Evolutionary conservation across 1,140 invertebrate genomes (phyloP), one percentile per base, ranked within the genome.

Genomic region (Camponotus floridanus): DNA sequence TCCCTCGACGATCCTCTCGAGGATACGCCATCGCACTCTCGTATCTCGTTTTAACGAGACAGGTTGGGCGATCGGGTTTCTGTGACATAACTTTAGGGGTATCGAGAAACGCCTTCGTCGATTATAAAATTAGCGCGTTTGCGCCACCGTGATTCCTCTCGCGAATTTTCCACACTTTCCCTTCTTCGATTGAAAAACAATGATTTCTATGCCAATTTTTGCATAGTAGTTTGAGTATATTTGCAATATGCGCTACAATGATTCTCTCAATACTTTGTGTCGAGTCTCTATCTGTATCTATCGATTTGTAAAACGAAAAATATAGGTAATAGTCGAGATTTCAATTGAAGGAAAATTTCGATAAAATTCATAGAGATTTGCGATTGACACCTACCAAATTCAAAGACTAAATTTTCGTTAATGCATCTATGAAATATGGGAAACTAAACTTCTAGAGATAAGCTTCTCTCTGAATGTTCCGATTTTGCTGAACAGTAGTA

Each of bases 1-100:
- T 89, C 74, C 87, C 81, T 71, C 84, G 45, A 48, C 45, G 45
- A 11, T 81, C 1, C 68, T 48, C 26, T n/a, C 55, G 55, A 83
- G 61, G 79, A 74, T 18, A 15, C 36, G 55, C 42, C 68, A 62
- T 83, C 79, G 79, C 57, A 42, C 31, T 45, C 31, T 83, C 68
- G 68, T 48, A 33, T 83, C 39, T 48, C 42, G 68, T 48, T 83
- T 74, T 83, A 83, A 83, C 39, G 26, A 61, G 39, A 21, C 45
- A 78, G 31, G 21, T 36, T 65, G 78, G 15, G 9, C 79, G 79
- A 73, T 57, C 78, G 70, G 18, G 9, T 42, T 68, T 68, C 64
- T 67, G 51, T 45, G 18, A 45, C 42, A 48, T 4, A 21, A 15
- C 5, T 51, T 5, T n/a, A 42, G 8, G 3, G 39, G 33, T 31